phyloP scores from a whole-genome alignment of 1,140 invertebrate species.

The Carposina sasakii region DNA sequence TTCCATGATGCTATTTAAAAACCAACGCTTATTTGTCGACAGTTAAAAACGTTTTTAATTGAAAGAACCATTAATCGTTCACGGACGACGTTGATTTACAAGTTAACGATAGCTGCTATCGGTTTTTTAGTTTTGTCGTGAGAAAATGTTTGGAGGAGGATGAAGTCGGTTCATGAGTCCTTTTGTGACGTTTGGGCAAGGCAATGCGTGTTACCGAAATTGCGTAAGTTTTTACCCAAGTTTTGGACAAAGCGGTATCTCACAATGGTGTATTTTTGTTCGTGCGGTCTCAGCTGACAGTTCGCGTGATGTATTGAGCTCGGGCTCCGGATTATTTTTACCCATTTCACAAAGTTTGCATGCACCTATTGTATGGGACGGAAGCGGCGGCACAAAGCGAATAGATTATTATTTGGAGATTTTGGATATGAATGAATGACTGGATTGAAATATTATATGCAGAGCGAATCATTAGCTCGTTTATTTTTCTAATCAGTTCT shows the following conservation, averaged over 20 bases:
- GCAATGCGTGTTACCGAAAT: slow-evolving; percentile 55
- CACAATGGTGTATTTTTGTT: slow-evolving; percentile 70
- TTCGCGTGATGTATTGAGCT: slow-evolving; percentile 68
- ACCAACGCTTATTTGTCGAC: slow-evolving; percentile 44
- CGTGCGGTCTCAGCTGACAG: slow-evolving; percentile 67
- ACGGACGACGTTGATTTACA: slow-evolving; percentile 30
- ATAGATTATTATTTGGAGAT: slow-evolving; percentile 47
- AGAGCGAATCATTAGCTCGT: slow-evolving; percentile 14
- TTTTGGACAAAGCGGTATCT: slow-evolving; percentile 52
- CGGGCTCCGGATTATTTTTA: slow-evolving; percentile 66
- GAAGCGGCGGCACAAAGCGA: slow-evolving; percentile 64
- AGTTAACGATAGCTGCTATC: slow-evolving; percentile 19
- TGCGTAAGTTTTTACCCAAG: slow-evolving; percentile 66
- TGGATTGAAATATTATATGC: slow-evolving; percentile 43
- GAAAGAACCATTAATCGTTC: slow-evolving; percentile 37
- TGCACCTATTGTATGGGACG: slow-evolving; percentile 62
- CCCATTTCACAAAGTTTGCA: slow-evolving; percentile 69
- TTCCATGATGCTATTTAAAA: slow-evolving; percentile 48
- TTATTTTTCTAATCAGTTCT: too few relatives aligned
- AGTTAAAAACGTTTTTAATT: slow-evolving; percentile 45
- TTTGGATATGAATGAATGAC: slow-evolving; percentile 42
- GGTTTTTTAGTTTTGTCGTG: slow-evolving; percentile 16
- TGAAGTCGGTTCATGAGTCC: slow-evolving; percentile 28
- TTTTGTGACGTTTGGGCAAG: slow-evolving; percentile 27
- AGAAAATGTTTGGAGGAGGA: slow-evolving; percentile 28